These are phyloP conservation scores for Glomeris maerens DNA, from an alignment of 1,140 invertebrate genomes.

Conservation along the genomic window DNA sequence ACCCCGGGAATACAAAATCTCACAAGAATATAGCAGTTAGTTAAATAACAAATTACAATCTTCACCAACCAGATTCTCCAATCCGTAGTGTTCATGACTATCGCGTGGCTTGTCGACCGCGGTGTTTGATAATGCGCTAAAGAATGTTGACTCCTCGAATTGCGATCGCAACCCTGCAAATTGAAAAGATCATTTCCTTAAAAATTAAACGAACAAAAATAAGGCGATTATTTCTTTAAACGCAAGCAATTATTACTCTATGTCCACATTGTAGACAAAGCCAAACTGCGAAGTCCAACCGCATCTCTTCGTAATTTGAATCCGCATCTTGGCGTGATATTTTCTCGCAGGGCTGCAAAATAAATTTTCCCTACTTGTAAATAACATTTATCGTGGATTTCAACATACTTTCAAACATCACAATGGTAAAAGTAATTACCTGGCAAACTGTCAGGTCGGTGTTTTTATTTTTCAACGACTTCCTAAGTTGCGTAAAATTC, in stretches of 20 bases:
- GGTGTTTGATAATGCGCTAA: constrained; percentile 57
- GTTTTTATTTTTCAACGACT: constrained; percentile 39
- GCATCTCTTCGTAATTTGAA: constrained; percentile 14
- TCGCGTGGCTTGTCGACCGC: constrained; percentile 54
- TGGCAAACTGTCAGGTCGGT: constrained; percentile 43
- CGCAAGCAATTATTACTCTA: constrained; percentile 24
- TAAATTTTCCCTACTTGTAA: constrained; percentile 3
- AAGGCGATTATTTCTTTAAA: not conserved
- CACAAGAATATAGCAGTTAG: not conserved
- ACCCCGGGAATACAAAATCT: not conserved
- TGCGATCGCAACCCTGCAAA: constrained; percentile 50
- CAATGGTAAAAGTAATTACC: constrained; percentile 32
- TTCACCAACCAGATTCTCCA: constrained; percentile 52
- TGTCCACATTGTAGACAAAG: constrained; percentile 52
- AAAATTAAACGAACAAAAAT: not conserved
- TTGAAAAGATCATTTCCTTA: not conserved
- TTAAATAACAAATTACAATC: not conserved
- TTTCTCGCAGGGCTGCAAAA: constrained; percentile 1
- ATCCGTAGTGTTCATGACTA: constrained; percentile 52
- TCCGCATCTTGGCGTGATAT: constrained; percentile 5
- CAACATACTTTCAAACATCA: not conserved
- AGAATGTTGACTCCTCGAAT: constrained; percentile 50
- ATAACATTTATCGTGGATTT: constrained; percentile 3
- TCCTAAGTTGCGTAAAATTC: constrained; percentile 46
- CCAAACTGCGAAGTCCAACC: no score